Conservation (phyloP, 2,797 vertebrate genomes). For the Eulemur coronatus region DNA sequence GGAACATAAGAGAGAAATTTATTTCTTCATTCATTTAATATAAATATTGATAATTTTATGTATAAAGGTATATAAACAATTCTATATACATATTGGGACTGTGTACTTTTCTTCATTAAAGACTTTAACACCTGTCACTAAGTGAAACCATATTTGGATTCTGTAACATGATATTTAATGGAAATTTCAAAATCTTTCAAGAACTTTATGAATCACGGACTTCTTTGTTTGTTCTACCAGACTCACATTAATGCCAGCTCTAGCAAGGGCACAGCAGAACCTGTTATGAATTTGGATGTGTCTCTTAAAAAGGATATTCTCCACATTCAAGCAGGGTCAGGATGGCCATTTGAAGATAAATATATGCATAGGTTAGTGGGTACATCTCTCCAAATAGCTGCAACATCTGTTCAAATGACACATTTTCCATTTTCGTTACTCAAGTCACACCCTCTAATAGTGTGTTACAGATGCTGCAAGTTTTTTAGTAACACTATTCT, state of each 20-base stretch:
- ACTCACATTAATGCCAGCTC: neutral
- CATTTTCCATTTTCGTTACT: conserved; percentile 38
- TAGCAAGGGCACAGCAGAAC: neutral
- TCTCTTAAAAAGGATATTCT: neutral
- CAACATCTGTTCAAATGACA: conserved; percentile 52
- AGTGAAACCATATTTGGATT: neutral
- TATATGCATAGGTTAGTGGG: neutral
- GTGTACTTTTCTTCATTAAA: neutral
- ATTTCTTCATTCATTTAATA: neutral
- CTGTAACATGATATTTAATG: neutral
- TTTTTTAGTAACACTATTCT: conserved; percentile 55
- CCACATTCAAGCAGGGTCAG: neutral
- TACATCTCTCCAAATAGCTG: conserved; percentile 18
- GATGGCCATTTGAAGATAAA: conserved; percentile 38
- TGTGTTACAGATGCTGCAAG: conserved; percentile 38
- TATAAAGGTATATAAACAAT: neutral
- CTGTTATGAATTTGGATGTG: neutral
- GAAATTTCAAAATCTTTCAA: conserved; percentile 1
- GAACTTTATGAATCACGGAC: neutral
- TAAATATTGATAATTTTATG: neutral
- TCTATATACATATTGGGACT: neutral
- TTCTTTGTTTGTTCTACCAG: neutral
- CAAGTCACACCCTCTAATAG: conserved; percentile 50
- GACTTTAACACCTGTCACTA: neutral
- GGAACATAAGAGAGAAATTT: neutral